Percentiles rank a stretch among this genome's conserved stretches.
Conservation (phyloP, 2,113 vertebrate species). For the Australoheros scitulus region DNA sequence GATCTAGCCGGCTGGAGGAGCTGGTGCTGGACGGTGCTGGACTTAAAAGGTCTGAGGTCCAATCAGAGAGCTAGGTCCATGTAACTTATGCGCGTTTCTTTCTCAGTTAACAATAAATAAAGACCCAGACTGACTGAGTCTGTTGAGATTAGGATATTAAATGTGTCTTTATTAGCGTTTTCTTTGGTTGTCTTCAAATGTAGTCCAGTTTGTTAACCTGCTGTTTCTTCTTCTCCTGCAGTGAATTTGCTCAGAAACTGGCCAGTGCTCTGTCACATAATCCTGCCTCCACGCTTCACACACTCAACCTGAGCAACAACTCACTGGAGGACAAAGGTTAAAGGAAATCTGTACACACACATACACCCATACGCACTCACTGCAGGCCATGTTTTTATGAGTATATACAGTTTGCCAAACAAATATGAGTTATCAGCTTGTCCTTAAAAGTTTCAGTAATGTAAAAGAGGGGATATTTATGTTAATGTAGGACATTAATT, state of each 20-base stretch:
- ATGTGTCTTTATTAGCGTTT: background rate
- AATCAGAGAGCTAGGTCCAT: background rate
- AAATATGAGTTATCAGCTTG: background rate
- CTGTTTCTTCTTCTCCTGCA: constrained; percentile 63
- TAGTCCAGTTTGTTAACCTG: accelerated
- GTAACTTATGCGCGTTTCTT: background rate
- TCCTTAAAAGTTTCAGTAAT: background rate
- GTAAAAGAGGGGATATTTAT: background rate
- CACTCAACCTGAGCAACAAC: constrained; percentile 92
- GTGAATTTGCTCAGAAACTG: constrained; percentile 95
- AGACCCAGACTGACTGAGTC: background rate
- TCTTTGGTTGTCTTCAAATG: background rate
- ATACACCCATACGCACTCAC: constrained; percentile 12
- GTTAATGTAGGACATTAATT: accelerated
- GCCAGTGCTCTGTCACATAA: constrained; percentile 87
- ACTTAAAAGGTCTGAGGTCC: constrained; percentile 87
- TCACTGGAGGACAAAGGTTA: constrained; percentile 96
- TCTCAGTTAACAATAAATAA: background rate
- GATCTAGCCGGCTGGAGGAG: constrained; percentile 90
- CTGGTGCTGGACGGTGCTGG: constrained; percentile 94
- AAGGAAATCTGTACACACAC: constrained; percentile 6
- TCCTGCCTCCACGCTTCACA: constrained; percentile 90
- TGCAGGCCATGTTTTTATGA: background rate
- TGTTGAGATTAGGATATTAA: background rate
- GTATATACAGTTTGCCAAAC: background rate